Evolutionary conservation across 2,113 vertebrate species (phyloP).

Genomic region (Megaleporinus macrocephalus): DNA sequence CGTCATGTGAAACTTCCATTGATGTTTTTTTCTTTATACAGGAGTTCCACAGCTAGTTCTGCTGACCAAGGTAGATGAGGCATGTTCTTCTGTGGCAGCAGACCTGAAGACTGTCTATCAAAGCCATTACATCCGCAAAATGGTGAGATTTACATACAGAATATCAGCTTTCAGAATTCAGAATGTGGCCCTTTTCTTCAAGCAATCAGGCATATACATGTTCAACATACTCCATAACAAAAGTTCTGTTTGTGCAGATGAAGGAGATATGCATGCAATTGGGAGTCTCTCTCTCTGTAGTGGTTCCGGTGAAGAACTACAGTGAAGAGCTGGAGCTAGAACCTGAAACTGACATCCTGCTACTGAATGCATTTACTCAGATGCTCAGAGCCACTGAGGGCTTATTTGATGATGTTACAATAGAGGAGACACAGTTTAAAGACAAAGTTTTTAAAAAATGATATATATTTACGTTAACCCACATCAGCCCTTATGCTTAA

Average conservation of each 20-base stretch:
- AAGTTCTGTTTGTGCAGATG: slow-evolving; percentile 64
- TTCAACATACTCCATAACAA: neutral
- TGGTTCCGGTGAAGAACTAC: slow-evolving; percentile 76
- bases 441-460: too few relatives aligned
- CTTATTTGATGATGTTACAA: slow-evolving; percentile 65
- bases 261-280: slow-evolving; percentile 61
- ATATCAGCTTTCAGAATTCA: too few relatives aligned
- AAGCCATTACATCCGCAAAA: slow-evolving; percentile 65
- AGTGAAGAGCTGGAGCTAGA: slow-evolving; percentile 67
- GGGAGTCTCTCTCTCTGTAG: slow-evolving; percentile 65
- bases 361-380: slow-evolving; percentile 65
- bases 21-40: slow-evolving; percentile 19
- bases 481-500: too few relatives aligned
- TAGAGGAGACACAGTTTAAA: too few relatives aligned
- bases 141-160: slow-evolving; percentile 51
- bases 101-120: slow-evolving; percentile 68
- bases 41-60: slow-evolving; percentile 73
- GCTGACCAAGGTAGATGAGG: slow-evolving; percentile 75
- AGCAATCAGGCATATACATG: neutral
- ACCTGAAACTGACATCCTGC: slow-evolving; percentile 60
- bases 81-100: slow-evolving; percentile 64
- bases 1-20: neutral
- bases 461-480: too few relatives aligned
- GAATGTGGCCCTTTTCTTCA: neutral
- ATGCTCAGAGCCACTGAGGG: slow-evolving; percentile 66